Evolutionary conservation across 2,797 vertebrate genomes (phyloP).

Genomic region (Orientallactaga sibirica): DNA sequence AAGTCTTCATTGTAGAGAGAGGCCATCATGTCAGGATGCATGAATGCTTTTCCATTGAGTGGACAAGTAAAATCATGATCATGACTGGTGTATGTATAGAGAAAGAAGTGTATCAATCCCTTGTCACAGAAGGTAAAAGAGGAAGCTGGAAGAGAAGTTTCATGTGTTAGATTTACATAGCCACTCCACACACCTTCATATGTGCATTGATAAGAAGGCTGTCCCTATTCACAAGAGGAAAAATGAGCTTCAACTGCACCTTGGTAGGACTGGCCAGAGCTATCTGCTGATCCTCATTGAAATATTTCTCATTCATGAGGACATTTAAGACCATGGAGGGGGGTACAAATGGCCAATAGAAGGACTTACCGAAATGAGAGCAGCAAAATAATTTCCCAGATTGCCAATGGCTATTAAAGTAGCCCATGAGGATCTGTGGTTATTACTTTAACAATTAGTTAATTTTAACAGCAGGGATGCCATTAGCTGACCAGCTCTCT

Average conservation of each 20-base stretch:
- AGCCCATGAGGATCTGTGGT: constrained; percentile 85
- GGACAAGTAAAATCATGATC: not conserved
- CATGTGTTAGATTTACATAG: not conserved
- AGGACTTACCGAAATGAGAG: constrained; percentile 81
- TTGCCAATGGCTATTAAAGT: constrained; percentile 86
- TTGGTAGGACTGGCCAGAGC: constrained; percentile 54
- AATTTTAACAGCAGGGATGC: constrained; percentile 89
- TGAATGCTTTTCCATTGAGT: not conserved
- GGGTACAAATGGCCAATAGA: constrained; percentile 74
- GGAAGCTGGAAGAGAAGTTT: constrained; percentile 1
- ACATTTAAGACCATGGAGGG: constrained; percentile 73
- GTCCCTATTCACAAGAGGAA: constrained; percentile 48
- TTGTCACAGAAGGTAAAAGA: not conserved
- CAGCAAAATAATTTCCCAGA: constrained; percentile 86
- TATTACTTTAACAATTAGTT: constrained; percentile 90
- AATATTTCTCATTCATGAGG: constrained; percentile 77
- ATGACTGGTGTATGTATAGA: not conserved
- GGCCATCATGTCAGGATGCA: not conserved
- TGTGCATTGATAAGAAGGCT: not conserved
- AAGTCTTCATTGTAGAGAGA: not conserved
- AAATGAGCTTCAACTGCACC: constrained; percentile 12
- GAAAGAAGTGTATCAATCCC: not conserved
- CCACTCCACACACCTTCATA: not conserved
- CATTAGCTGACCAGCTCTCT: constrained; percentile 88
- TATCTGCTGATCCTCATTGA: constrained; percentile 74